Base-by-base conservation (phyloP, 2,113 vertebrate species). In the Cariama cristata region DNA sequence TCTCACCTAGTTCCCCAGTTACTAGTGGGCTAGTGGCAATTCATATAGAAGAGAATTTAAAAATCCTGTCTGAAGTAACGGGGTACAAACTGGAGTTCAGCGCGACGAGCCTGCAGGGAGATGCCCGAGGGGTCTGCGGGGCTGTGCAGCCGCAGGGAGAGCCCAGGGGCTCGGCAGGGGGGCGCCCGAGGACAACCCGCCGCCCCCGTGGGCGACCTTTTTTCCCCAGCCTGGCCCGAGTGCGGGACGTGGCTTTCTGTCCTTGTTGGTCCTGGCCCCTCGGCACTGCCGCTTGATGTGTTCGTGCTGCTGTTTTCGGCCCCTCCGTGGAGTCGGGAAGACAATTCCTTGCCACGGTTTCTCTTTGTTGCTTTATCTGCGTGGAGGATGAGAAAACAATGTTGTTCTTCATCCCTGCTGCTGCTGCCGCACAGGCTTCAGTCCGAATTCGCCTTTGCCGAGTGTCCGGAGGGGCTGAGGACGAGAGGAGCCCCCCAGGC, bases 391-490 rank as follows among this genome's bases (percentile, higher is more conserved):
- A 68, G 52, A 71, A 59, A 28, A 44, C 45, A 50, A 28, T 4
- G 35, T 13, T 24, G 22, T 60, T 42, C 56, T 60, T 60, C 28
- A 14, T 50, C 50, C 35, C 44, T 4, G 33, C 52, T 24, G 33
- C 52, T 24, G 5, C 33, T 15, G 63, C 63, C 5, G 0, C 4
- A 1, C 8, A 5, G 47, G 33, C 26, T 38, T 15, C 63, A 4
- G 21, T 67, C 64, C 27, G 4, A 5, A 6, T 58, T 68, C 32
- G 27, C 52, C n/a, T 32, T 9, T 12, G 27, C 50, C 8, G 32
- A 32, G n/a, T 1, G 4, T 7, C 3, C 1, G 8, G 64, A 47
- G 12, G 33, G 42, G 42, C 15, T 19, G 42, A 14, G 53, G 64
- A 20, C 12, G 42, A 11, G 42, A 20, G 1, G 16, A 32, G 42